These are phyloP conservation scores for Xylota segnis DNA, from an alignment of 2,888 invertebrate genomes.

Conservation along the genomic window DNA sequence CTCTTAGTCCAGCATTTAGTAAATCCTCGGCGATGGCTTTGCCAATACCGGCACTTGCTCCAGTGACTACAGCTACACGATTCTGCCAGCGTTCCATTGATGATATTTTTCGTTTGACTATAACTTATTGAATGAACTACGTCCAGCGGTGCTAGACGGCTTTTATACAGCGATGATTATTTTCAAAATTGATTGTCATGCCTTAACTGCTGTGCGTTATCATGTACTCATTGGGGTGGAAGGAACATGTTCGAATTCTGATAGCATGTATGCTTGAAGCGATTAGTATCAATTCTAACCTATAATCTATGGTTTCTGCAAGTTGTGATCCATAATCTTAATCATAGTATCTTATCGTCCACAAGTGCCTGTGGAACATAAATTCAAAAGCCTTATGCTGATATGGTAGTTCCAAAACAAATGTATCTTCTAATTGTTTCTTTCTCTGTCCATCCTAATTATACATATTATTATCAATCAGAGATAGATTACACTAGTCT, in stretches of 20 bases:
- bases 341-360: not conserved
- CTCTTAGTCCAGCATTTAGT: slow-evolving; percentile 84
- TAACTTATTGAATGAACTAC: not conserved
- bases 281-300: not conserved
- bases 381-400: no score
- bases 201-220: no score
- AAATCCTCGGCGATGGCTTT: slow-evolving; percentile 83
- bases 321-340: not conserved
- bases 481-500: no score
- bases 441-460: no score
- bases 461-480: no score
- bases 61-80: slow-evolving; percentile 86
- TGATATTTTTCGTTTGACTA: not conserved
- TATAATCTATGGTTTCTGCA: not conserved
- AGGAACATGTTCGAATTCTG: no score
- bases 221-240: no score
- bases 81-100: slow-evolving; percentile 86
- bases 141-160: not conserved
- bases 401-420: no score
- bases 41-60: slow-evolving; percentile 87
- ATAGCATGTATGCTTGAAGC: no score
- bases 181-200: no score
- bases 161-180: not conserved
- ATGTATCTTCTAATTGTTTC: no score
- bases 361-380: no score